phyloP scores from a whole-genome alignment of 1,140 invertebrate species.

The Cyclargus thomasi region DNA sequence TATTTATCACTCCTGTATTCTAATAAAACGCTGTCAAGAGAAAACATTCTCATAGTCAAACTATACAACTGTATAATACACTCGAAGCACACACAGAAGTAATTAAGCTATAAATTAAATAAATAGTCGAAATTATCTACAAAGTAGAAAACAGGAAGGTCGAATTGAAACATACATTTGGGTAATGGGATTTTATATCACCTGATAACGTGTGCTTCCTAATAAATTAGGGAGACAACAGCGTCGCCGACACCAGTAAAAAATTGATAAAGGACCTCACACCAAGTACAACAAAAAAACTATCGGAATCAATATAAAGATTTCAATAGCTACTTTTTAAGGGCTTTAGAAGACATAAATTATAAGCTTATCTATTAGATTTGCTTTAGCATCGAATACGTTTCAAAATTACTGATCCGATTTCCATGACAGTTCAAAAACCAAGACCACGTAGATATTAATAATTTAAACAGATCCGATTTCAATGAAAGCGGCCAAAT shows the following conservation, averaged over 20 bases:
- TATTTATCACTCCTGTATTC: no score
- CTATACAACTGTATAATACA: background rate
- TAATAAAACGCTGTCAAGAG: no score
- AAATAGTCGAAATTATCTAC: background rate
- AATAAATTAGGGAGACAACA: slow-evolving; percentile 15
- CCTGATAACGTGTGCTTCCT: background rate
- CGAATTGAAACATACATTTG: background rate
- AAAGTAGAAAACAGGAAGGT: background rate
- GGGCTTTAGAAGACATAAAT: background rate
- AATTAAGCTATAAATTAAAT: background rate
- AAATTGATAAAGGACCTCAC: slow-evolving; percentile 6
- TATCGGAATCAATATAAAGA: slow-evolving; percentile 8
- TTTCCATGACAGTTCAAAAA: no score
- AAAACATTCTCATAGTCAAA: background rate
- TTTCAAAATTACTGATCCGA: no score
- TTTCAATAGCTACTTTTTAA: slow-evolving; percentile 14
- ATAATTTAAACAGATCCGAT: no score
- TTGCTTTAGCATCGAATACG: no score
- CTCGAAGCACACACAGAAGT: background rate
- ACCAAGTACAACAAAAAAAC: slow-evolving; percentile 17
- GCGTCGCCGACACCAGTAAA: background rate
- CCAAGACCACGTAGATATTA: no score
- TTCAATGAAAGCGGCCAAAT: no score
- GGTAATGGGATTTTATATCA: slow-evolving; percentile 4
- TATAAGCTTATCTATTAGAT: no score